These are phyloP conservation scores for Dissostichus mawsoni DNA, from an alignment of 2,113 vertebrate species.

Conservation along the genomic window DNA sequence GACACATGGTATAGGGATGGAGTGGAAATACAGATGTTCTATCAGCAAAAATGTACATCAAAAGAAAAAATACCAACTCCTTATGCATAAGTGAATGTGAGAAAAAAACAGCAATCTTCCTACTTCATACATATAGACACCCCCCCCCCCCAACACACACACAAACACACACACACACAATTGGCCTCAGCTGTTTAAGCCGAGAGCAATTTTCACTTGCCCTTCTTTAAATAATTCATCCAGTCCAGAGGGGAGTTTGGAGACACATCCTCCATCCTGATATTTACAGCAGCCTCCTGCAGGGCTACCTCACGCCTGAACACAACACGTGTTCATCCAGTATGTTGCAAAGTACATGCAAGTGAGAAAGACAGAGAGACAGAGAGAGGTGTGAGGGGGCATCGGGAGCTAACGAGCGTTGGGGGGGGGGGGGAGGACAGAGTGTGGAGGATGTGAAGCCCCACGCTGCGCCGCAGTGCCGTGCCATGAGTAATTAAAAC, in stretches of 20 bases:
- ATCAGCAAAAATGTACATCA: neutral
- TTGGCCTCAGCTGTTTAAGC: slow-evolving; percentile 48
- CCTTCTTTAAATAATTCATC: slow-evolving; percentile 69
- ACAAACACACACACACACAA: slow-evolving; percentile 16
- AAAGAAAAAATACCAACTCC: neutral
- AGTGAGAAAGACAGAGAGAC: neutral
- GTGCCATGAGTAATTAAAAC: slow-evolving; percentile 78
- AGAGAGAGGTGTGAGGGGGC: neutral
- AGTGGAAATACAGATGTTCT: neutral
- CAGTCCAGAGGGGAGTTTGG: slow-evolving; percentile 55
- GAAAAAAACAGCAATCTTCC: slow-evolving; percentile 1
- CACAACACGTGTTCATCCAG: slow-evolving; percentile 5
- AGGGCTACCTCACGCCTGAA: slow-evolving; percentile 28
- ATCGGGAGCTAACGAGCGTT: slow-evolving; percentile 20
- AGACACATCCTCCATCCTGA: slow-evolving; percentile 33
- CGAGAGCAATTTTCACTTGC: slow-evolving; percentile 38
- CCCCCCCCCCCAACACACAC: neutral
- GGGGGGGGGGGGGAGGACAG: slow-evolving; percentile 14
- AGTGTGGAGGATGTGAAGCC: slow-evolving; percentile 22
- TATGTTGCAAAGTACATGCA: slow-evolving; percentile 13
- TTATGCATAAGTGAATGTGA: neutral
- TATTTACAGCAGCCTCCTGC: slow-evolving; percentile 57
- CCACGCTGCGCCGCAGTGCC: slow-evolving; percentile 12
- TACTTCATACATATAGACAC: slow-evolving; percentile 4
- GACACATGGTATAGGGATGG: neutral